A percentile compares a stretch with the other conserved stretches of the same genome.
These are phyloP conservation scores for Ptychodera flava DNA, from an alignment of 35 echinoderm and acorn worm genomes.

Conservation along the genomic window DNA sequence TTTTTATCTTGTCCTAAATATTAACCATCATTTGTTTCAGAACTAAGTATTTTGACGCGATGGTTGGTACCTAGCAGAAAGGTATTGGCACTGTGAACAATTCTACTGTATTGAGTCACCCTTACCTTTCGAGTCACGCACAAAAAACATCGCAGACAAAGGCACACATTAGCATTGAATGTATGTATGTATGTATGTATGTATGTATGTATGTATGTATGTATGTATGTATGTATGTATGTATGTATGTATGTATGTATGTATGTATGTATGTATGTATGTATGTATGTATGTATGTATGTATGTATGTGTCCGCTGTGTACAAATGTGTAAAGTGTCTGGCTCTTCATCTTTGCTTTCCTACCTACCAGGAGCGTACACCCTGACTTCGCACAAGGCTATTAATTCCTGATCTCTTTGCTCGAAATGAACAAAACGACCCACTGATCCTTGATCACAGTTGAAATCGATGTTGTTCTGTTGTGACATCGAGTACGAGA, in stretches of 20 bases:
- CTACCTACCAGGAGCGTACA: background rate
- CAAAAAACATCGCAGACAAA: too few relatives aligned
- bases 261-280: conserved; percentile 2
- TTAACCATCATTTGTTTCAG: too few relatives aligned
- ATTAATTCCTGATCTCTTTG: background rate
- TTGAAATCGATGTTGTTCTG: background rate
- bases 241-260: background rate
- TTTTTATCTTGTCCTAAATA: too few relatives aligned
- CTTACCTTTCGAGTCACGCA: too few relatives aligned
- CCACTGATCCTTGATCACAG: background rate
- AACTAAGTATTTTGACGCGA: too few relatives aligned
- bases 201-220: conserved; percentile 2
- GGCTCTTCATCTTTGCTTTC: background rate
- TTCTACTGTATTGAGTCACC: too few relatives aligned
- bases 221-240: background rate
- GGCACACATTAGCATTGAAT: too few relatives aligned
- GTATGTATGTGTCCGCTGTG: background rate
- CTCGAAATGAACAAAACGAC: background rate
- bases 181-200: conserved; percentile 2
- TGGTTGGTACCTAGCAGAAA: too few relatives aligned
- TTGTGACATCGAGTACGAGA: background rate
- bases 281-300: conserved; percentile 2
- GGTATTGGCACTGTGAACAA: too few relatives aligned
- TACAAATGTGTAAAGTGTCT: background rate
- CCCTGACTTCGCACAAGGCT: background rate